These are phyloP conservation scores for Cynopterus sphinx DNA, from an alignment of 2,797 vertebrate genomes.

Conservation along the genomic window DNA sequence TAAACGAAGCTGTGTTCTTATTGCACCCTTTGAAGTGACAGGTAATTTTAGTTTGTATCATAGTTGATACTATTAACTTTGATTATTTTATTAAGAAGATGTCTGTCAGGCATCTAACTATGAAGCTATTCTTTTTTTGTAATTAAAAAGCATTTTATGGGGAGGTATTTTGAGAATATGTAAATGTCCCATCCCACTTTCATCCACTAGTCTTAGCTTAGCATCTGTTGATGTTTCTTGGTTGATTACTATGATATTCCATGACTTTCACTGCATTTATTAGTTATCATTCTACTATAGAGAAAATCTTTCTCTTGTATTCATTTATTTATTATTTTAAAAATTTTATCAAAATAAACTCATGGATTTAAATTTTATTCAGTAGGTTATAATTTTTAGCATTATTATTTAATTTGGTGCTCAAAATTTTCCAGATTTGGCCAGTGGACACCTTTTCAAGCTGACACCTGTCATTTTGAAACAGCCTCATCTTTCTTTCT, in stretches of 20 bases:
- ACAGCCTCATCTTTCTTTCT: background rate
- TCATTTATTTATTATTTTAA: background rate
- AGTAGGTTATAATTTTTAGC: background rate
- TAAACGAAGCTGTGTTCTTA: background rate
- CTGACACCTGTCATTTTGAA: background rate
- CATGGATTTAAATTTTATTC: conserved; percentile 31
- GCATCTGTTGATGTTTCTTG: background rate
- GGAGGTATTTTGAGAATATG: background rate
- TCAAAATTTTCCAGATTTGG: background rate
- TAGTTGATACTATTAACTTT: background rate
- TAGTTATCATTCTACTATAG: background rate
- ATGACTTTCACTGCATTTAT: background rate
- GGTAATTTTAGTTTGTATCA: background rate
- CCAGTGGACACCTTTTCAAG: background rate
- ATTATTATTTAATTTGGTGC: background rate
- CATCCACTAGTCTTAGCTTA: background rate
- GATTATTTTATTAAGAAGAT: background rate
- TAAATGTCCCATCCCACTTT: background rate
- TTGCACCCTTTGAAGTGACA: background rate
- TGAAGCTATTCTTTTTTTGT: background rate
- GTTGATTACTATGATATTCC: background rate
- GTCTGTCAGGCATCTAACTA: background rate
- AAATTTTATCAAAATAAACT: background rate
- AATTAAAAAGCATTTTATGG: background rate
- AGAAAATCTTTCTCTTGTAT: background rate